phyloP scores from a whole-genome alignment of 2,113 vertebrate species.

The Aythya baeri region DNA sequence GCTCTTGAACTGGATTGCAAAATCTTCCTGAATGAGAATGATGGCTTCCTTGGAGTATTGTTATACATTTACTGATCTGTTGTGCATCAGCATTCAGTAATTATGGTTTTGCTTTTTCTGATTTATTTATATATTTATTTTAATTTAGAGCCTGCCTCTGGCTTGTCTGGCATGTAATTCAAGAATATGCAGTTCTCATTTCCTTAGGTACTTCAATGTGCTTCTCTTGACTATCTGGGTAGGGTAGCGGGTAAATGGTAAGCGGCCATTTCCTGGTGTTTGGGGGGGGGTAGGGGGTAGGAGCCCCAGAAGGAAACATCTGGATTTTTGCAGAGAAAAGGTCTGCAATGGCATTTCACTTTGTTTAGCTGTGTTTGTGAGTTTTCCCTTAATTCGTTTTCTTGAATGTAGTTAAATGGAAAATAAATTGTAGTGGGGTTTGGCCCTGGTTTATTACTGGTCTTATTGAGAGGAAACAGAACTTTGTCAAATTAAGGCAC shows the following conservation, averaged over 20 bases:
- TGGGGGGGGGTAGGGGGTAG: not conserved
- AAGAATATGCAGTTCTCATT: not conserved
- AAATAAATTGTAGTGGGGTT: not conserved
- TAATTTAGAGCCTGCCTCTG: not conserved
- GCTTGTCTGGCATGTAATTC: not conserved
- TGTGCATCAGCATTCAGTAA: not conserved
- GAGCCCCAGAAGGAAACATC: not conserved
- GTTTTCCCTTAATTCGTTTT: not conserved
- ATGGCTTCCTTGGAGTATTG: fast-evolving
- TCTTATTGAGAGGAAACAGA: not conserved
- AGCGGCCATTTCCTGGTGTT: not conserved
- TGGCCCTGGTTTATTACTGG: not conserved
- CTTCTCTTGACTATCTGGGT: not conserved
- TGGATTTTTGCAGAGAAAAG: not conserved
- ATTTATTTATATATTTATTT: not conserved
- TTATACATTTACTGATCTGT: not conserved
- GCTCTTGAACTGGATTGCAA: not conserved
- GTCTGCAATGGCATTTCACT: not conserved
- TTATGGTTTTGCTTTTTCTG: not conserved
- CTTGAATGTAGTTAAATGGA: not conserved
- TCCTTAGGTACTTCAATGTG: not conserved
- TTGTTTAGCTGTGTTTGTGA: not conserved
- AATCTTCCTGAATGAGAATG: not conserved
- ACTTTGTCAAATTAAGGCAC: not conserved
- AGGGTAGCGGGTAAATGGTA: not conserved